Base-by-base conservation (phyloP, 1,140 invertebrate genomes). In the Coelopa frigida region DNA sequence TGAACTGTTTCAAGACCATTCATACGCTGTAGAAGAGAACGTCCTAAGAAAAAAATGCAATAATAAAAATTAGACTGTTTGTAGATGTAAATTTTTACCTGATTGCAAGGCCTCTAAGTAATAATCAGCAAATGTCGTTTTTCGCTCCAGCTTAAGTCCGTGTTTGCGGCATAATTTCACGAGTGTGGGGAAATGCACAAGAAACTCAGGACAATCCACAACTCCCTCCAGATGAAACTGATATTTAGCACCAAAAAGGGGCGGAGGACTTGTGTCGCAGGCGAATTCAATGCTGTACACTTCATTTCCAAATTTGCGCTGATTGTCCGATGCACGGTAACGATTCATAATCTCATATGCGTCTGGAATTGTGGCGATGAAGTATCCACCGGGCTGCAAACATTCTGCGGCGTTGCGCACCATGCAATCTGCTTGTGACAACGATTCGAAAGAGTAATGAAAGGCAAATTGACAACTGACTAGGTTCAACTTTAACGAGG, bases 401-500 rank as follows among this genome's bases (percentile, higher is more conserved):
- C 83, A 87, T 68, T 96, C 91, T 15, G 88, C 82, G 5, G 88
- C 88, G 78, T 99, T 99, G 48, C 78, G 78, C 1, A 99, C 71
- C 89, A 98, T 95, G 59, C 82, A 82, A 61, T 94, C 81, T 1
- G 92, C 94, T 74, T 97, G 93, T n/a, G 73, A 62, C 44, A 93
- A 70, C 42, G 85, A 88, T 71, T 98, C 93, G 76, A 99, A 99
- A 58, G 87, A 87, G 58, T 98, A 99, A 71, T 93, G 89, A 58
- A 99, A 87, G 17, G 94, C 87, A 80, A 99, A 99, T 71, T 99
- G 97, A 69, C 93, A 96, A 58, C 90, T 96, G 0, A 92, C 87
- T 4, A 99, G 56, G 70, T 99, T 89, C 59, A 99, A 78, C 56
- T 81, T 75, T 12, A 85, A 78, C 27, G 82, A 81, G 5, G 82